Evolutionary conservation across 2,113 vertebrate species (phyloP).

Genomic region (Datnioides undecimradiatus): DNA sequence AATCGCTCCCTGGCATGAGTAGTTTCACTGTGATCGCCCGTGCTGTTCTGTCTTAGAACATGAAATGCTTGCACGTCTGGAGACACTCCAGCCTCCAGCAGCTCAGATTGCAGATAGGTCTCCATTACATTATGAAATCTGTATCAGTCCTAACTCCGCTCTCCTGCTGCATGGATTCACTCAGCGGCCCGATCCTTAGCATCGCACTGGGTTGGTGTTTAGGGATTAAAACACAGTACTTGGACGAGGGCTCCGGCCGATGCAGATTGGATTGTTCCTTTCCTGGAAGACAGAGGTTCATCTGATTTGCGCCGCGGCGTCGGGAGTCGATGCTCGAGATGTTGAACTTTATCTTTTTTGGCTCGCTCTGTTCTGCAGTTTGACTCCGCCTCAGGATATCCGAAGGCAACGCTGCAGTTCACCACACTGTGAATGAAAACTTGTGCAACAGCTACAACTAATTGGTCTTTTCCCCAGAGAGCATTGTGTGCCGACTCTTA

Average conservation of each 20-base stretch:
- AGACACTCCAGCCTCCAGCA: background rate
- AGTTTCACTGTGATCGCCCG: background rate
- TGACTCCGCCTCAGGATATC: conserved; percentile 23
- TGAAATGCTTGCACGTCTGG: background rate
- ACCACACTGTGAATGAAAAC: conserved; percentile 22
- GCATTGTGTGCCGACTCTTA: too few relatives aligned
- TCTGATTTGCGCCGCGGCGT: conserved; percentile 23
- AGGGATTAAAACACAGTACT: background rate
- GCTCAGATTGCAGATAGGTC: background rate
- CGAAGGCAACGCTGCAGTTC: background rate
- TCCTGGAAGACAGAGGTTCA: conserved; percentile 23
- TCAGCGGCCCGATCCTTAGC: background rate
- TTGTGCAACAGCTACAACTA: background rate
- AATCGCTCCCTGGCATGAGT: background rate
- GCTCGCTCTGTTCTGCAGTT: background rate
- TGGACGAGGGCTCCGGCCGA: background rate
- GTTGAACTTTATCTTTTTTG: conserved; percentile 20
- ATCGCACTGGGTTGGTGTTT: conserved; percentile 4
- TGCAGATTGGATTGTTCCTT: conserved; percentile 49
- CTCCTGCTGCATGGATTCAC: background rate
- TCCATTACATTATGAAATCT: background rate
- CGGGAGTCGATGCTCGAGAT: conserved; percentile 17
- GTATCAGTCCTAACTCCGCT: background rate
- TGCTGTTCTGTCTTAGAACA: background rate
- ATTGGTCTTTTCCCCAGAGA: background rate